Percentiles rank a stretch among this genome's conserved stretches.
Evolutionary conservation across 2,797 vertebrate species (phyloP).

Genomic region (Pseudomugil tenellus): DNA sequence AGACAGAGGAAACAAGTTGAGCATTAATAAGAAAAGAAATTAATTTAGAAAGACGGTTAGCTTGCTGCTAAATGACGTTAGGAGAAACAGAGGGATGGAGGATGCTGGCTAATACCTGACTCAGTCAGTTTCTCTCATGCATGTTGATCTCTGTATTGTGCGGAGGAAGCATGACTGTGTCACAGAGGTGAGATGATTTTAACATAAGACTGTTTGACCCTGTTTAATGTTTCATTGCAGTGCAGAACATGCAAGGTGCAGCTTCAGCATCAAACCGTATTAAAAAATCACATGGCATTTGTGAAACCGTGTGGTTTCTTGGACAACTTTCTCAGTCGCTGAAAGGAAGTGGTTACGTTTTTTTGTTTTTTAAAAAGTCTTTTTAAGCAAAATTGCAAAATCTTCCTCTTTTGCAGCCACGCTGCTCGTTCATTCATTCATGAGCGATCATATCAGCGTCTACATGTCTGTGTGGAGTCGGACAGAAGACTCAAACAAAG

Average conservation of each 20-base stretch:
- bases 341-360: constrained; percentile 63
- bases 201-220: background rate
- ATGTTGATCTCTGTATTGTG: background rate
- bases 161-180: background rate
- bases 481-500: constrained; percentile 7
- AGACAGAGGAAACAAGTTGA: constrained; percentile 20
- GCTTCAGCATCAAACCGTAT: constrained; percentile 11
- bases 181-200: background rate
- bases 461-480: constrained; percentile 29
- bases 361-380: constrained; percentile 17
- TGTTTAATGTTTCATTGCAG: constrained; percentile 21
- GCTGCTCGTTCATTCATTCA: constrained; percentile 41
- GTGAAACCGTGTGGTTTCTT: constrained; percentile 67
- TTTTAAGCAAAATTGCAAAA: constrained; percentile 33
- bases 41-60: constrained; percentile 40
- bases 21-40: too few species aligned
- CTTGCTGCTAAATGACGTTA: constrained; percentile 41
- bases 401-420: constrained; percentile 48
- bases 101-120: background rate
- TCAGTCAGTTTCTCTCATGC: background rate
- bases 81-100: constrained; percentile 44
- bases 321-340: constrained; percentile 55
- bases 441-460: constrained; percentile 16
- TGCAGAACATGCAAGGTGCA: constrained; percentile 24
- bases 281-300: constrained; percentile 33